phyloP scores from a whole-genome alignment of 2,113 vertebrate species.

The Hippopotamus amphibius region DNA sequence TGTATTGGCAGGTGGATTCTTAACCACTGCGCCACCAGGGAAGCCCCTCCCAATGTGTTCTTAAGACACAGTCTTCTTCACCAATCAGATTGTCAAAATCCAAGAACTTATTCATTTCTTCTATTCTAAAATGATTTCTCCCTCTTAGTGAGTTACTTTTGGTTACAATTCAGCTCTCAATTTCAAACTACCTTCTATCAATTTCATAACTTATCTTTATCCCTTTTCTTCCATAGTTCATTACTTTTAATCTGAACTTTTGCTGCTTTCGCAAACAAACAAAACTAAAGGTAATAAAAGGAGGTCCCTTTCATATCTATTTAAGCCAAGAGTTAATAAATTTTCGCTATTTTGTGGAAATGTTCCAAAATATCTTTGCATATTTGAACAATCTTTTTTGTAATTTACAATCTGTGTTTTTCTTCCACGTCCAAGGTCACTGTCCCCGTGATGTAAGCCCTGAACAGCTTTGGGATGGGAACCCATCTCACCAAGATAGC shows the following conservation, averaged over 20 bases:
- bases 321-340: background rate
- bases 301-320: background rate
- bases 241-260: background rate
- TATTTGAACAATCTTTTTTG: background rate
- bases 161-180: background rate
- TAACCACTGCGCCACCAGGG: too few species aligned
- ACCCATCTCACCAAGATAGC: accelerated
- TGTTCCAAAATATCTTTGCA: background rate
- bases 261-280: background rate
- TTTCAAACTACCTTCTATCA: background rate
- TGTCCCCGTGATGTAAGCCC: accelerated
- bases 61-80: too few species aligned
- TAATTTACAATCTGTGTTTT: background rate
- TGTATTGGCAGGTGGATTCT: too few species aligned
- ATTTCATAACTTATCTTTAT: background rate
- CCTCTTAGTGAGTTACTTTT: background rate
- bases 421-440: background rate
- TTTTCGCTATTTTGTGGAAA: background rate
- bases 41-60: background rate
- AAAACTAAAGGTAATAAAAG: background rate
- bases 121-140: background rate
- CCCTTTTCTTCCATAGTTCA: too few species aligned
- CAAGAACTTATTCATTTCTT: background rate
- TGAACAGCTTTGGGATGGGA: background rate
- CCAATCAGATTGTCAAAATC: too few species aligned